These are phyloP conservation scores for Enteromius argenteus DNA, from an alignment of 2,797 vertebrate species.

Conservation along the genomic window DNA sequence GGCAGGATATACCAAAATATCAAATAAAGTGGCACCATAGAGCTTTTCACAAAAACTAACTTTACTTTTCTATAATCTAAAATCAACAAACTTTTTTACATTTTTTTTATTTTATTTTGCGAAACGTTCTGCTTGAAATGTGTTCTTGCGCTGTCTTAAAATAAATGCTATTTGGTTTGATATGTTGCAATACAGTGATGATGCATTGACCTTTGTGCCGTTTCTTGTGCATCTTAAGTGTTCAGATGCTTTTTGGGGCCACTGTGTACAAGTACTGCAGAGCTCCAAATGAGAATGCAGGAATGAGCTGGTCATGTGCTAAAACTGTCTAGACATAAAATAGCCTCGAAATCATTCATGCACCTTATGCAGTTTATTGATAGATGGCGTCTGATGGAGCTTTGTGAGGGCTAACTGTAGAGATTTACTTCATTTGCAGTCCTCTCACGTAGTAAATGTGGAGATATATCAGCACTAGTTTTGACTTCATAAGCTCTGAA, in stretches of 20 bases:
- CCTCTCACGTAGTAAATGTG: not conserved
- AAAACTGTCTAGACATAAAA: not conserved
- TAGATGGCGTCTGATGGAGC: slow-evolving; percentile 9
- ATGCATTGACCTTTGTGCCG: not conserved
- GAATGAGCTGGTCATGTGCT: slow-evolving; percentile 10
- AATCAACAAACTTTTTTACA: not conserved
- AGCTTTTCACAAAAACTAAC: not conserved
- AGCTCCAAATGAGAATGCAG: slow-evolving; percentile 4
- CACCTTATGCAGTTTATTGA: not conserved
- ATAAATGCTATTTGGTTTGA: slow-evolving; percentile 10
- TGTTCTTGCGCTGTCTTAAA: not conserved
- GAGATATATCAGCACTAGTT: slow-evolving; percentile 24
- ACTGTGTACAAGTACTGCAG: slow-evolving; percentile 12
- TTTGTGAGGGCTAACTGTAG: slow-evolving; percentile 27
- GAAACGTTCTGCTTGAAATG: not conserved
- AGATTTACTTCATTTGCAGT: slow-evolving; percentile 9
- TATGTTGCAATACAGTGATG: not conserved
- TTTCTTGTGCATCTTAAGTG: not conserved
- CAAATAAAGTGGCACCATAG: not conserved
- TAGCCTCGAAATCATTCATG: slow-evolving; percentile 2
- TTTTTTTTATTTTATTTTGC: too few species aligned
- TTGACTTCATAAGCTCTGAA: slow-evolving; percentile 13
- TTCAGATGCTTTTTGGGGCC: slow-evolving; percentile 12
- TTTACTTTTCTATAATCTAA: not conserved
- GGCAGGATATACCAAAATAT: not conserved